A percentile compares a stretch with the other conserved stretches of the same genome.
phyloP scores from a whole-genome alignment of 2,797 vertebrate species.

The Cyprinodon diabolis region DNA sequence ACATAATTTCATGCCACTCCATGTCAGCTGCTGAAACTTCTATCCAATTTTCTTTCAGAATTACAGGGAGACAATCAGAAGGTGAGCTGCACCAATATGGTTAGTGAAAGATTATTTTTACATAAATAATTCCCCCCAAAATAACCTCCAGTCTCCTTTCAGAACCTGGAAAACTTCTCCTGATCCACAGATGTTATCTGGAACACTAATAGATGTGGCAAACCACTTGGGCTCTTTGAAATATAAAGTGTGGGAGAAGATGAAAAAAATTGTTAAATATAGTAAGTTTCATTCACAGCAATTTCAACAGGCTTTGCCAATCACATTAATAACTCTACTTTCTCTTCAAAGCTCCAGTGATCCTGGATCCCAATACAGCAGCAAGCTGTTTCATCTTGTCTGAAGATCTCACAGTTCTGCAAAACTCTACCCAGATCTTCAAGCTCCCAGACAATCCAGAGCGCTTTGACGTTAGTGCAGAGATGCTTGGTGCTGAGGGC shows the following conservation, averaged over 20 bases:
- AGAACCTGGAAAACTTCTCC: conserved; percentile 76
- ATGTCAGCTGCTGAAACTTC: not conserved
- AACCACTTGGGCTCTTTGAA: conserved; percentile 82
- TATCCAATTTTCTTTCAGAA: conserved; percentile 70
- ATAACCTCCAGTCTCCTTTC: conserved; percentile 46
- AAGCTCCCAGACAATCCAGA: conserved; percentile 82
- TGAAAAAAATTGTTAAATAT: conserved; percentile 78
- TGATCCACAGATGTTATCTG: conserved; percentile 68
- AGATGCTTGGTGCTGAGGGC: conserved; percentile 78
- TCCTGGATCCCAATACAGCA: conserved; percentile 83
- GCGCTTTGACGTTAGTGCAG: conserved; percentile 82
- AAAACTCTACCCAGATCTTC: conserved; percentile 75
- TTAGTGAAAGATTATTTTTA: not conserved
- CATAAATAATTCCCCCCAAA: conserved; percentile 2
- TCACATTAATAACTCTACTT: not conserved
- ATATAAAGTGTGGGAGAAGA: conserved; percentile 84
- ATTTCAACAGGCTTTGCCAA: not conserved
- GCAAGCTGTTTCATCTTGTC: conserved; percentile 82
- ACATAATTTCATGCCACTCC: not conserved
- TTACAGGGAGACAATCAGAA: conserved; percentile 83
- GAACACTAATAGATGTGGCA: conserved; percentile 77
- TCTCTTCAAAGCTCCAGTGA: conserved; percentile 72
- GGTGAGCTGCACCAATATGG: conserved; percentile 51
- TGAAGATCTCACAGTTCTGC: conserved; percentile 77
- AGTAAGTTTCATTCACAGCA: conserved; percentile 67